Conservation (phyloP, 1,140 invertebrate species). For the Drosophila arizonae region DNA sequence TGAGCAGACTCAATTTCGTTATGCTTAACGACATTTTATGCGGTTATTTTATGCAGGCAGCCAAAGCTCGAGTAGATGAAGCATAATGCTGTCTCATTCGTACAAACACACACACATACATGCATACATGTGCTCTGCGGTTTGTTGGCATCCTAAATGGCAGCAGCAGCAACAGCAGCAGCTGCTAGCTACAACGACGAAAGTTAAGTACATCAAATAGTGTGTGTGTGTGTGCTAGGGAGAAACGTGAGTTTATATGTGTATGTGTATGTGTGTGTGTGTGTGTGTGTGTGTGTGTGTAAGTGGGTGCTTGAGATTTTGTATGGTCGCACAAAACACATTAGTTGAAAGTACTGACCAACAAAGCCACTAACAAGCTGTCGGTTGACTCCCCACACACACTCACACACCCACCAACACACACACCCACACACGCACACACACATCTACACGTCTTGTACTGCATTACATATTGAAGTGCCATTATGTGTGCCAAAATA, state of each 20-base stretch:
- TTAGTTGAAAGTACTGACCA: constrained; percentile 81
- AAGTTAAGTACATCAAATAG: constrained; percentile 55
- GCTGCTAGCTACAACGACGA: constrained; percentile 43
- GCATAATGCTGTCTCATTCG: constrained; percentile 19
- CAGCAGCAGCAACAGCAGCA: constrained; percentile 12
- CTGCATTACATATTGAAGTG: constrained; percentile 59
- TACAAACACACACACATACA: constrained; percentile 17
- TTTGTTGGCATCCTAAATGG: constrained; percentile 57
- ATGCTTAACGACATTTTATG: constrained; percentile 81
- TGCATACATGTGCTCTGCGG: constrained; percentile 42
- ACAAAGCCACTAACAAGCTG: constrained; percentile 81
- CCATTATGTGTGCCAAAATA: constrained; percentile 56
- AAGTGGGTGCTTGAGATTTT: constrained; percentile 72
- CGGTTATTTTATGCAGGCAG: constrained; percentile 73
- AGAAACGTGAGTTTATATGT: constrained; percentile 15
- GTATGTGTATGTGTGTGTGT: constrained; percentile 28
- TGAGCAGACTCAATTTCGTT: constrained; percentile 81
- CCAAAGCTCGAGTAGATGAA: constrained; percentile 42
- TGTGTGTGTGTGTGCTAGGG: constrained; percentile 38
- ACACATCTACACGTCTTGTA: background rate
- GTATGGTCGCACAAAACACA: constrained; percentile 77
- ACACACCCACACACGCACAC: constrained; percentile 12
- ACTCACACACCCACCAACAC: background rate
- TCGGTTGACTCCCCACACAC: constrained; percentile 42
- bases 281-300: constrained; percentile 47